Conservation (phyloP, 2,888 invertebrate species). For the Nemotelus pantherinus region DNA sequence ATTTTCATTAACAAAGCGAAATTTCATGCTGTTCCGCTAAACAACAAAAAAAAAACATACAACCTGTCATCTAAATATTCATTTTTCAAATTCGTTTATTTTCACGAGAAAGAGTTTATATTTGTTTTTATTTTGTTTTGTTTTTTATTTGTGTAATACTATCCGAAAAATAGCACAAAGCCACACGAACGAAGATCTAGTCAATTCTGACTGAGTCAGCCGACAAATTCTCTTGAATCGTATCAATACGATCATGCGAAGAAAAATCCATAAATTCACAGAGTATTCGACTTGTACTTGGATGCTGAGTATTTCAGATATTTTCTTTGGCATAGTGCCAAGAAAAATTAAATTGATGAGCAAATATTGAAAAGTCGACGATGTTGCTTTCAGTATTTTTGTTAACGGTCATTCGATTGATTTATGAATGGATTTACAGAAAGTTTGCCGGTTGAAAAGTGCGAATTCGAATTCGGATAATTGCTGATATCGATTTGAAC, state of each 20-base stretch:
- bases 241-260: no score
- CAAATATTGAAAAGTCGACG: no score
- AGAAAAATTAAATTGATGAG: not conserved
- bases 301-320: not conserved
- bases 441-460: not conserved
- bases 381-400: constrained; percentile 9
- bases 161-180: no score
- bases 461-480: no score
- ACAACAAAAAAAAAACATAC: constrained; percentile 3
- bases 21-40: not conserved
- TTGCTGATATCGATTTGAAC: no score
- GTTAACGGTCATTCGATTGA: constrained; percentile 20
- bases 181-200: no score
- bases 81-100: not conserved
- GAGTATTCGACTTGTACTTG: no score
- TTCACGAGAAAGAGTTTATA: not conserved
- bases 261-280: no score
- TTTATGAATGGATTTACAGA: constrained; percentile 28
- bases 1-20: no score
- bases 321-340: constrained; percentile 25
- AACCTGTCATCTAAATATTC: not conserved
- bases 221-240: no score
- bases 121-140: not conserved
- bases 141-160: no score
- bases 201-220: no score